Percentiles rank a stretch among this genome's conserved stretches.
These are phyloP conservation scores for Liodrosophila aerea DNA, from an alignment of 2,888 invertebrate genomes.

Conservation along the genomic window DNA sequence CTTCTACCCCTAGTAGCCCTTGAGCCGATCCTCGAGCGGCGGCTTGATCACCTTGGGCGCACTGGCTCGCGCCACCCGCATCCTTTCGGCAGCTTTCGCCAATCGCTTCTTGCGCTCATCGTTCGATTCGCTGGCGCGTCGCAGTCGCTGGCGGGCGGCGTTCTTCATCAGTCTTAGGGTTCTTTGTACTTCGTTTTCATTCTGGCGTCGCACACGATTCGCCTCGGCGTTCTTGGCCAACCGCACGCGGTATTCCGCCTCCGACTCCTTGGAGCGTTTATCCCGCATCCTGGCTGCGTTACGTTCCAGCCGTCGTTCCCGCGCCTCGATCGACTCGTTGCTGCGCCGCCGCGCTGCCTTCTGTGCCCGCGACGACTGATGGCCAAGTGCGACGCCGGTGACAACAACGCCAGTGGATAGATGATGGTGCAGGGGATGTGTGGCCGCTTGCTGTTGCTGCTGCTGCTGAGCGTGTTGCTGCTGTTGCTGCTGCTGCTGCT, in stretches of 20 bases:
- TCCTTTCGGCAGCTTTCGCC: slow-evolving; percentile 82
- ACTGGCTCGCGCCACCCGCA: slow-evolving; percentile 80
- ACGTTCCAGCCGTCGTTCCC: slow-evolving; percentile 80
- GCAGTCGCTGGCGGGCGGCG: slow-evolving; percentile 81
- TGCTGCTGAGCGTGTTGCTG: too few relatives aligned
- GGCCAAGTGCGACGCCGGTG: slow-evolving; percentile 38
- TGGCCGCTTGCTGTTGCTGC: slow-evolving; percentile 41
- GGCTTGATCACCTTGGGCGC: slow-evolving; percentile 82
- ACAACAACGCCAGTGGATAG: slow-evolving; percentile 67
- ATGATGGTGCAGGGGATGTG: slow-evolving; percentile 78
- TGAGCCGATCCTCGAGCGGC: slow-evolving; percentile 81
- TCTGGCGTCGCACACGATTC: slow-evolving; percentile 82
- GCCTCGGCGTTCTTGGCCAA: slow-evolving; percentile 82
- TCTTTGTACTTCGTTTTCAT: slow-evolving; percentile 82
- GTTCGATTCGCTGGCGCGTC: slow-evolving; percentile 81
- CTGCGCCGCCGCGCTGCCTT: slow-evolving; percentile 80
- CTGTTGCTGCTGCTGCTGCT: too few relatives aligned
- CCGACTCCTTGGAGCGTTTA: slow-evolving; percentile 81
- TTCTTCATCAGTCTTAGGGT: slow-evolving; percentile 82
- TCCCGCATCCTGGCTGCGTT: slow-evolving; percentile 83
- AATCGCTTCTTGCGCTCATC: slow-evolving; percentile 81
- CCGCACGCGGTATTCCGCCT: slow-evolving; percentile 81
- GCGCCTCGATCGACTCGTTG: slow-evolving; percentile 82
- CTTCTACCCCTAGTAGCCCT: slow-evolving; percentile 76
- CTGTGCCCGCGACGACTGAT: slow-evolving; percentile 74